Base-by-base conservation (phyloP, 2,113 vertebrate species). In the Rhinopithecus roxellana region DNA sequence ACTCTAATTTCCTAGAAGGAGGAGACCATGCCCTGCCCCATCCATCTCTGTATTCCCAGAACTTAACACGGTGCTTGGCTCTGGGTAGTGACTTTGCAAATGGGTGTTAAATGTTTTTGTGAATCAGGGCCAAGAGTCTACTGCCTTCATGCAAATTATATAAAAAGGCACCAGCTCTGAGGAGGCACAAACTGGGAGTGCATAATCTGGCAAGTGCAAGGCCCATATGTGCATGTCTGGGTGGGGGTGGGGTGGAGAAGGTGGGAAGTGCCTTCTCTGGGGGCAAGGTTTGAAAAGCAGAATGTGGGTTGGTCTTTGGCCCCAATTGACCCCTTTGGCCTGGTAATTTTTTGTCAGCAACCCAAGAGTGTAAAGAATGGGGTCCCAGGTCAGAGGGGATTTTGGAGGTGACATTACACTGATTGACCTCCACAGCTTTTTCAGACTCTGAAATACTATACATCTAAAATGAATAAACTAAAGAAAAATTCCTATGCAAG, bases 401-500 rank as follows among this genome's bases (percentile, higher is more conserved):
- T 94, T 70, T 72, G 23, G 43, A 48, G 18, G 52, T 6, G 35
- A 38, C 6, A 57, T 83, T 69, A 61, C 6, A 43, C 6, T 38
- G 85, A 75, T 6, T 52, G 23, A 13, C 74, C 18, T 80, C 55
- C 38, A 18, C 9, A 52, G 40, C 27, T 35, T 32, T 45, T 95
- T 78, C 82, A 30, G 55, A 88, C 12, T 93, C 40, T 82, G 27
- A 94, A 81, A 88, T 30, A 43, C 30, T 40, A 0, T 55, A 89
- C 91, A 20, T 57, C 32, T 89, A 90, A 95, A 97, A 90, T 61
- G 84, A 95, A 48, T 75, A 79, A 91, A 92, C 22, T 13, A 72
- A 95, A 94, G 50, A 79, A 85, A 83, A 14, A 17, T 48, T 67
- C 59, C 35, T 77, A 40, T 64, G 45, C 20, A 82, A 94, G 35